Percentiles rank a stretch among this genome's conserved stretches.
Evolutionary conservation across 1,140 invertebrate species (phyloP).

Genomic region (Branchinecta lindahli): DNA sequence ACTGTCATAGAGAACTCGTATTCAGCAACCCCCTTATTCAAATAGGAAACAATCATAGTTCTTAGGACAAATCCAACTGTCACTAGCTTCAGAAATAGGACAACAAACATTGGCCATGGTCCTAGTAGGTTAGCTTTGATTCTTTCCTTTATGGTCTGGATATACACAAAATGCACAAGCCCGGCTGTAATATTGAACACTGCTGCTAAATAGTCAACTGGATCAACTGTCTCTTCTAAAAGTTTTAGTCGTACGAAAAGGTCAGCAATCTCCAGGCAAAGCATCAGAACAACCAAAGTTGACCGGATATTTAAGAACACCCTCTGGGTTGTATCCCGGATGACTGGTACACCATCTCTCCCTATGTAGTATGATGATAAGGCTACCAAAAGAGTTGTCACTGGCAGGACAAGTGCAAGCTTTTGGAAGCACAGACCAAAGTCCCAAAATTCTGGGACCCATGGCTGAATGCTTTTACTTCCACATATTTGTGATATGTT

Average conservation of each 20-base stretch:
- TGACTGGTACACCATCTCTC: conserved; percentile 38
- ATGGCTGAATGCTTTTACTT: neutral
- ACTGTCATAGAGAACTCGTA: conserved; percentile 27
- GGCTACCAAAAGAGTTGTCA: conserved; percentile 48
- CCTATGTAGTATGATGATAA: conserved; percentile 60
- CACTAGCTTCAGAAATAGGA: conserved; percentile 46
- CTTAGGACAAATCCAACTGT: conserved; percentile 42
- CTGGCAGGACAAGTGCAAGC: conserved; percentile 47
- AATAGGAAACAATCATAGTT: conserved; percentile 24
- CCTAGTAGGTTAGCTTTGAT: conserved; percentile 46
- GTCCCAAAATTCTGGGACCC: conserved; percentile 31
- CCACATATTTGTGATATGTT: neutral
- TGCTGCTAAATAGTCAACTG: conserved; percentile 50
- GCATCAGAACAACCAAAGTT: conserved; percentile 41
- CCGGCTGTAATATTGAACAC: conserved; percentile 52
- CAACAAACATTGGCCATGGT: conserved; percentile 44
- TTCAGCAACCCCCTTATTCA: conserved; percentile 11
- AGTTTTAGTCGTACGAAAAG: conserved; percentile 34
- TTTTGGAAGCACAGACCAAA: conserved; percentile 66
- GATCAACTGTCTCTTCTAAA: conserved; percentile 28
- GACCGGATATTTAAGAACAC: conserved; percentile 44
- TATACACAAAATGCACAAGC: conserved; percentile 58
- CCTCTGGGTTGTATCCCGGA: conserved; percentile 40
- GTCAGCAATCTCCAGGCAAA: conserved; percentile 45
- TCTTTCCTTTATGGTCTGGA: conserved; percentile 44